Evolutionary conservation across 2,113 vertebrate species (phyloP).

Genomic region (Chloropsis cyanopogon): DNA sequence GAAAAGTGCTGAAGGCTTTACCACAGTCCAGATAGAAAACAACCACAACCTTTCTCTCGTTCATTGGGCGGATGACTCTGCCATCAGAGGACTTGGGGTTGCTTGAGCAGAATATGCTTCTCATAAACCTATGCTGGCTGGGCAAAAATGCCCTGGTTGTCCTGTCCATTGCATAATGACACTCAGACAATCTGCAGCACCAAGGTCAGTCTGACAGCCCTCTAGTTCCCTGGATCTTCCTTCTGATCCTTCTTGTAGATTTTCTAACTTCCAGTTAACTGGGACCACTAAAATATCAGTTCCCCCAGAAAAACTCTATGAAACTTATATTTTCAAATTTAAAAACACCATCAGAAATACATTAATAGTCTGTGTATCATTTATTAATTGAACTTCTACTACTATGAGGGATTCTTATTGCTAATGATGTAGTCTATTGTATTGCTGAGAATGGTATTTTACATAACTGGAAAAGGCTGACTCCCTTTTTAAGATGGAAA

Average conservation of each 20-base stretch:
- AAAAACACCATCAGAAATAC: background rate
- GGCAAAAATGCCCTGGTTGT: background rate
- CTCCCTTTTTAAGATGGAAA: background rate
- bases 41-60: background rate
- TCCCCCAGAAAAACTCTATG: background rate
- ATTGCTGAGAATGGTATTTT: conserved; percentile 5
- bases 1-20: background rate
- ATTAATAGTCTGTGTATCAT: background rate
- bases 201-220: background rate
- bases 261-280: background rate
- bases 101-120: background rate
- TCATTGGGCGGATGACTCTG: background rate
- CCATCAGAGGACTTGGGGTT: background rate
- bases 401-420: background rate
- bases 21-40: background rate
- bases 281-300: background rate
- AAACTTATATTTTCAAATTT: background rate
- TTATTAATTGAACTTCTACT: background rate
- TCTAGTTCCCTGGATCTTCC: background rate
- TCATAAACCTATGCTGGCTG: background rate
- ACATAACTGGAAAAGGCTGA: background rate
- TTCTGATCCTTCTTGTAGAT: background rate
- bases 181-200: background rate
- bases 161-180: too few relatives aligned
- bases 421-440: background rate